Evolutionary conservation across 2,888 invertebrate species (phyloP).

Genomic region (Aspidiotus destructor): DNA sequence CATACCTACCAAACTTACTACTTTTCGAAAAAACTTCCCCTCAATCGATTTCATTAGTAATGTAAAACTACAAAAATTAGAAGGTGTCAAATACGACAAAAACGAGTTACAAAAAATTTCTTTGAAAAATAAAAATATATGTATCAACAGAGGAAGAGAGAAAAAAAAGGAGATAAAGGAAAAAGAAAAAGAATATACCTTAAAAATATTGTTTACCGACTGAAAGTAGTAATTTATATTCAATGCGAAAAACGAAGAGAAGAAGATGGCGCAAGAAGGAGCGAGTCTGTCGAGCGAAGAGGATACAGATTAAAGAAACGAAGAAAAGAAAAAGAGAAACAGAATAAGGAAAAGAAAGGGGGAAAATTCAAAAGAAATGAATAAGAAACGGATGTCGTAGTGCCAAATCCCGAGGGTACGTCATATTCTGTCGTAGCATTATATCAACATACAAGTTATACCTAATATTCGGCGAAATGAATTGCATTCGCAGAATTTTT

Average conservation of each 20-base stretch:
- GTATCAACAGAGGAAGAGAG: background rate
- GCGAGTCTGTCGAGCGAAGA: background rate
- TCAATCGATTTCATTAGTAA: too few species aligned
- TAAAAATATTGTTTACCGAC: background rate
- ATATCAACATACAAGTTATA: slow-evolving; percentile 12
- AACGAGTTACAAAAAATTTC: slow-evolving; percentile 10
- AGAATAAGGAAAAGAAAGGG: background rate
- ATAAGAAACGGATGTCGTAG: slow-evolving; percentile 14
- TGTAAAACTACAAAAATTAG: background rate
- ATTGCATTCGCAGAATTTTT: slow-evolving; percentile 16
- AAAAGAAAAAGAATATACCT: background rate
- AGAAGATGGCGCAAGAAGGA: background rate
- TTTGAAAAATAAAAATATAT: background rate
- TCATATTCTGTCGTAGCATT: slow-evolving; percentile 4
- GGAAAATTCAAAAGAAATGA: slow-evolving; percentile 9
- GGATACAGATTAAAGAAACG: background rate
- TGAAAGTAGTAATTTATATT: slow-evolving; percentile 8
- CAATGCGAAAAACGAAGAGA: background rate
- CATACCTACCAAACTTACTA: too few species aligned
- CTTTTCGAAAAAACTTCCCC: too few species aligned
- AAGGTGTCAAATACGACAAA: background rate
- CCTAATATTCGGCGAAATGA: slow-evolving; percentile 12
- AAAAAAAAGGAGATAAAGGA: background rate
- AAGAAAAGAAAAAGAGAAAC: slow-evolving; percentile 2
- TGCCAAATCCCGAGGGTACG: slow-evolving; percentile 7